Base-by-base conservation (phyloP, 2,113 vertebrate species). In the Trinectes maculatus region DNA sequence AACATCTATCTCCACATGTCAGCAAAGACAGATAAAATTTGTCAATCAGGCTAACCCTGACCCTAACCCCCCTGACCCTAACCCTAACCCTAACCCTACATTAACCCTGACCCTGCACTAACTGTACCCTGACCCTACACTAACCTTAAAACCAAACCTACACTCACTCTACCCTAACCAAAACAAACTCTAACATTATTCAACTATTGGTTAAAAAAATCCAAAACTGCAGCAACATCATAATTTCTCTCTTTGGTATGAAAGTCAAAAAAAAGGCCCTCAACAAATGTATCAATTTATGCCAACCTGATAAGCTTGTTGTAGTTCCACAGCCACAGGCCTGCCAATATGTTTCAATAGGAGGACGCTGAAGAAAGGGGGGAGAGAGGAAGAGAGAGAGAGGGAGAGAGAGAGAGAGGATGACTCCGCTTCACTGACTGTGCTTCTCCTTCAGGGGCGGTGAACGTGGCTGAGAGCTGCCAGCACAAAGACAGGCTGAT, bases 401-500 rank as follows among this genome's bases (percentile, higher is more conserved):
- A 13, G 57, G 24, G 22, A 36, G 33, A 31, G 48, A 15, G 40
- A 28, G 44, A 49, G 54, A 69, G 54, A 71, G 68, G 73, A 77
- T 34, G 12, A 87, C 87, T 89, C 85, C 74, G 73, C 79, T 71
- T 84, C 77, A 82, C 74, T 6, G 64, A 81, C 72, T 90, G 64
- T 81, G 57, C 67, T 66, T 84, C 82, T 86, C 82, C 83, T 86
- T 87, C 80, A 84, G 83, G 77, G 77, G 56, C 83, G 80, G 71
- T 82, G 82, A 88, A 89, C 80, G 85, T 79, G 77, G 76, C 56
- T 74, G 80, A 71, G 69, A 72, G 77, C 79, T 82, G 79, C 83
- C 77, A 79, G 79, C 84, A 77, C 71, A 86, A 77, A 85, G 73
- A 86, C 82, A 67, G 31, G 37, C 72, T 63, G 72, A 85, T 82